These are phyloP conservation scores for Temnothorax ravouxi DNA, from an alignment of 2,888 invertebrate genomes.

Conservation along the genomic window DNA sequence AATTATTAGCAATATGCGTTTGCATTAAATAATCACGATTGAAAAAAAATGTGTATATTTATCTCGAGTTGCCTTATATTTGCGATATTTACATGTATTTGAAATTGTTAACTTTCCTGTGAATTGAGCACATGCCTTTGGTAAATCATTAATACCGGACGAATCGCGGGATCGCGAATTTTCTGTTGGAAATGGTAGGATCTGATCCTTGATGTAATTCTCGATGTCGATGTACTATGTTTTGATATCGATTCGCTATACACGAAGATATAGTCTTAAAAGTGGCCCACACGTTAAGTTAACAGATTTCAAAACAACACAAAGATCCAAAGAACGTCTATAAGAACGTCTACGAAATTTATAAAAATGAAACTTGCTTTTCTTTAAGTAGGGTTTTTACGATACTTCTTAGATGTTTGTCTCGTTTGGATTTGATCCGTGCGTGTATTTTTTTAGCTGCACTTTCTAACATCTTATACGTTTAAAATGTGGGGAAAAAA, in stretches of 20 bases:
- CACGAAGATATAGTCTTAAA: not conserved
- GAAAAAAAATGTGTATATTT: not conserved
- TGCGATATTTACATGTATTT: not conserved
- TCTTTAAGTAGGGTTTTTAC: not conserved
- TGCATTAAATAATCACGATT: not conserved
- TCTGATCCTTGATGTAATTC: constrained; percentile 14
- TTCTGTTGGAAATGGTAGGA: constrained; percentile 10
- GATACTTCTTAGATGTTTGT: constrained; percentile 17
- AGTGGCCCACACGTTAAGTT: not conserved
- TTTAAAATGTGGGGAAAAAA: not conserved
- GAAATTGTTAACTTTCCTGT: not conserved
- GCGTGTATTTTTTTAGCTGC: constrained; percentile 6
- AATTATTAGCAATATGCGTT: not conserved
- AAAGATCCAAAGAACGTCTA: not conserved
- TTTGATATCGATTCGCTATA: not conserved
- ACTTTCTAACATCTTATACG: constrained; percentile 7
- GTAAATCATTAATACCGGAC: constrained; percentile 22
- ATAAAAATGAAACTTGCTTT: not conserved
- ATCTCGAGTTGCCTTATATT: not conserved
- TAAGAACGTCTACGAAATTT: not conserved
- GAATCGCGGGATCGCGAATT: not conserved
- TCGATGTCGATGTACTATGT: constrained; percentile 21
- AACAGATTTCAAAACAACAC: not conserved
- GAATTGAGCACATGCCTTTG: constrained; percentile 27
- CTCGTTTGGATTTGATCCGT: not conserved